Evolutionary conservation across 2,888 invertebrate genomes (phyloP), one percentile per base, ranked within the genome.

Genomic region (Frankliniella fusca): DNA sequence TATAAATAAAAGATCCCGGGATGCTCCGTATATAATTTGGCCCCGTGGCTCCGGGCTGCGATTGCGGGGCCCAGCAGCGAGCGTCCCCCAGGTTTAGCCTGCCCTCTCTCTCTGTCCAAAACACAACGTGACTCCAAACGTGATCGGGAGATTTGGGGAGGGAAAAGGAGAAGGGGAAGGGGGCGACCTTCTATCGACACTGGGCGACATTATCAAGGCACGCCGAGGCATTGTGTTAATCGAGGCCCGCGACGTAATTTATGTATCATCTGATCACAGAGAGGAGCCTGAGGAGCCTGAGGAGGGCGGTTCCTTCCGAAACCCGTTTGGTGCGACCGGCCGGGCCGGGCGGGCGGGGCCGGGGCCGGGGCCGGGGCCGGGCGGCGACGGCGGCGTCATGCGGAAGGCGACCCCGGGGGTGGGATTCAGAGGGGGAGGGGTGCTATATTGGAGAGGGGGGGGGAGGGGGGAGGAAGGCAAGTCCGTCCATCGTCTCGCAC

Each of bases 141-240:
- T 27, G 70, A 76, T 76, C 70, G 27, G 70, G 70, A 76, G 70
- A 76, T 76, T 76, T 27, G 70, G n/a, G n/a, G n/a, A n/a, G n/a
- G n/a, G n/a, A n/a, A n/a, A n/a, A n/a, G n/a, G n/a, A n/a, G n/a
- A n/a, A n/a, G n/a, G n/a, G n/a, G n/a, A n/a, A n/a, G n/a, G 27
- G 70, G 27, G 27, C 70, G 70, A 76, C 70, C 70, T 76, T 76
- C 70, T 27, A 76, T 76, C 70, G 70, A 76, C 70, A 76, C 70
- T 23, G 70, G 70, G 70, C 70, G 70, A 76, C 70, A 76, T 76
- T 76, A 76, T 76, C 70, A 23, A 76, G 70, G 70, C 27, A 27
- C 61, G n/a, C 70, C 70, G 70, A 76, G 70, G 70, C 70, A 76
- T 76, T 76, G 70, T 76, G 70, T 76, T 76, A 76, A 76, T 76